Base-by-base conservation (phyloP, 2,888 invertebrate species). In the Aelia acuminata region DNA sequence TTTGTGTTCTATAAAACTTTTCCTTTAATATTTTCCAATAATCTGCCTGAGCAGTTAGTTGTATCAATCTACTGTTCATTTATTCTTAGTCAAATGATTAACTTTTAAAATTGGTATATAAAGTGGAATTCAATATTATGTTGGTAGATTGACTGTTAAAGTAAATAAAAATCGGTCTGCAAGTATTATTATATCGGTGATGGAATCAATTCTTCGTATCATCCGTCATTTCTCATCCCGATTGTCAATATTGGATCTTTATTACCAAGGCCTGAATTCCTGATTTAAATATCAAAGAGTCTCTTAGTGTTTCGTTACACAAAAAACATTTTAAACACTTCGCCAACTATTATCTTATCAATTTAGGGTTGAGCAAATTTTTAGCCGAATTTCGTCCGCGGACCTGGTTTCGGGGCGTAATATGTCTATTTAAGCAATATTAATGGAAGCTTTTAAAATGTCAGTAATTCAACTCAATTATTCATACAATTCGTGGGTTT, bases 211-310 rank as follows among this genome's bases (percentile, higher is more conserved):
- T 63, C 31, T 63, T 63, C 31, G 63, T 63, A 15, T 35, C 63
- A 63, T 31, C 63, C 31, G 63, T 18, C 57, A 57, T n/a, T 31
- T 57, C 26, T 57, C 31, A 13, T 15, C 31, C 31, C 63, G 31
- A 63, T 63, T 63, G 63, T 63, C 63, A 63, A 63, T 63, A 63
- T 63, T 63, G 18, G 63, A 31, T 31, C 31, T 26, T 57, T 57
- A 26, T 31, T 63, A 31, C 26, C 63, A 63, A 63, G 63, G 63
- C 31, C 31, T 1, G 18, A 63, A 31, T 31, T 63, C 31, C 31
- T 63, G 22, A 63, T 63, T 35, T 63, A 31, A 63, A 31, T 63
- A 31, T 63, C 31, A 31, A 63, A 31, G 0, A 63, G n/a, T 57
- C 26, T 57, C 3, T 10, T 50, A 20, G 5, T 50, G 11, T 50